Percentiles rank a stretch among this genome's conserved stretches.
Evolutionary conservation across 2,113 vertebrate genomes (phyloP).

Genomic region (Gasterosteus aculeatus): DNA sequence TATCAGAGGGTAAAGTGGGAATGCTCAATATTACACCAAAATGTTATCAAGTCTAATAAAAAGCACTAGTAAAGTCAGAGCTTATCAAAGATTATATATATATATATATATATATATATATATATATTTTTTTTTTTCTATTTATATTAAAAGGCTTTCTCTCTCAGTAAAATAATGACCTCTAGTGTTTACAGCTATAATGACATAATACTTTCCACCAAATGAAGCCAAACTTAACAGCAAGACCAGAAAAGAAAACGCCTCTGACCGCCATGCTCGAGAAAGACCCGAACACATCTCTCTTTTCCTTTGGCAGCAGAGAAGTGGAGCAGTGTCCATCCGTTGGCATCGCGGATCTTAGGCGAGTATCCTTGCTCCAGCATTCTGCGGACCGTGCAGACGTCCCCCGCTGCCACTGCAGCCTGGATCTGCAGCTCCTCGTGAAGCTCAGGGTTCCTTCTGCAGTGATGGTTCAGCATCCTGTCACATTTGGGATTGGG

Average conservation of each 20-base stretch:
- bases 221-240: not conserved
- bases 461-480: constrained; percentile 99
- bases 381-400: constrained; percentile 96
- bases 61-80: not conserved
- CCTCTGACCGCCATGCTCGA: constrained; percentile 95
- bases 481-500: constrained; percentile 86
- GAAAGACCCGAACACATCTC: constrained; percentile 95
- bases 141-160: not conserved
- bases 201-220: not conserved
- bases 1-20: not conserved
- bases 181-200: constrained; percentile 61
- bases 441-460: constrained; percentile 96
- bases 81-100: not conserved
- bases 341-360: constrained; percentile 95
- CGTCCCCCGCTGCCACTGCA: constrained; percentile 94
- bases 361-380: constrained; percentile 97
- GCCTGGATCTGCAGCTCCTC: constrained; percentile 99
- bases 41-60: not conserved
- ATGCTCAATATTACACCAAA: not conserved
- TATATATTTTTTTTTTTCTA: no score
- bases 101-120: not conserved
- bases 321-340: constrained; percentile 98
- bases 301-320: constrained; percentile 97
- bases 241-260: not conserved
- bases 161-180: constrained; percentile 74